Evolutionary conservation across 2,797 vertebrate genomes (phyloP).

Genomic region (Hozukius guyotensis): DNA sequence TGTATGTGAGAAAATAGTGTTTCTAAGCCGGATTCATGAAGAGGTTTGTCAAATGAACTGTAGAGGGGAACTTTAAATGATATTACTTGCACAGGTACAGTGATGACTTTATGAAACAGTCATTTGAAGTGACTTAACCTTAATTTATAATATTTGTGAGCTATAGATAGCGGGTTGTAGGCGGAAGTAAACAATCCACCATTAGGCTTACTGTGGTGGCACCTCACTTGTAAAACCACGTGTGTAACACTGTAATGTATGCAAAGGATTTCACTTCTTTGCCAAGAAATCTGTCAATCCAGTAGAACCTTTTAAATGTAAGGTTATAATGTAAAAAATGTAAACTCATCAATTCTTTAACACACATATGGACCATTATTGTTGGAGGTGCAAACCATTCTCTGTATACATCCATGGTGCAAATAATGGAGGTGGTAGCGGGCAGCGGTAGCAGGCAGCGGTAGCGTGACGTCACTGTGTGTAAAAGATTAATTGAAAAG

Average conservation of each 20-base stretch:
- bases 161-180: no score
- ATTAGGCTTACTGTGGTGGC: not conserved
- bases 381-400: no score
- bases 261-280: not conserved
- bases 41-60: conserved; percentile 19
- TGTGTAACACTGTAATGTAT: not conserved
- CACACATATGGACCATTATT: no score
- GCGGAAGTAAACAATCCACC: not conserved
- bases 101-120: conserved; percentile 3
- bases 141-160: not conserved
- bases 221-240: not conserved
- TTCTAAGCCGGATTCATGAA: conserved; percentile 18
- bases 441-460: no score
- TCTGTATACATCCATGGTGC: no score
- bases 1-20: conserved; percentile 19
- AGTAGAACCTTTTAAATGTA: not conserved
- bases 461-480: no score
- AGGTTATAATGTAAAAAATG: not conserved
- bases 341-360: no score
- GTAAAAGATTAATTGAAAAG: not conserved
- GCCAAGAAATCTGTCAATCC: not conserved
- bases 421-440: no score
- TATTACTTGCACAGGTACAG: conserved; percentile 1
- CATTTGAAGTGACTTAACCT: not conserved
- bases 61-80: not conserved